Base-by-base conservation (phyloP, 2,113 vertebrate species). In the Oreochromis aureus region DNA sequence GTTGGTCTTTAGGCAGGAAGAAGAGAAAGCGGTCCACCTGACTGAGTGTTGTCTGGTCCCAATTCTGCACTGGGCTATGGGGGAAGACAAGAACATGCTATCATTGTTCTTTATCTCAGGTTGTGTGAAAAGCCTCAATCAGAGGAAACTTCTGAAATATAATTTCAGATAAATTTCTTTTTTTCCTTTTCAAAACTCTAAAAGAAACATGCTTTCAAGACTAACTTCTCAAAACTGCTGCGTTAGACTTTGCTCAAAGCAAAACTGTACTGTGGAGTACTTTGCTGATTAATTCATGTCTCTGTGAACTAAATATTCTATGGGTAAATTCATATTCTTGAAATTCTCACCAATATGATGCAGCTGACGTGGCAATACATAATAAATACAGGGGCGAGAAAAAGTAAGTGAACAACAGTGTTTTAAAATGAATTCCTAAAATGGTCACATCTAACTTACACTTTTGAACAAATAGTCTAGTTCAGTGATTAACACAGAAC, bases 11-110 rank as follows among this genome's bases (percentile, higher is more conserved):
- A 6, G 96, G 91, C 39, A 97, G 93, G 89, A 97, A 97, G 90
- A 97, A 96, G 53, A 97, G 78, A 56, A 97, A 95, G 2, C 96
- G 90, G 84, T 91, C 96, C 79, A 97, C 91, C 87, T 96, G 96
- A 81, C 93, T 94, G 61, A 97, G 84, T 3, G 91, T 96, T 11
- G 85, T 85, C 53, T 93, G 80, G 32, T 91, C 96, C 97, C 97
- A 97, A 61, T 61, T 93, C 63, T 87, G 80, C 2, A 94, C 92
- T 13, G 93, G 86, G 22, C 96, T 97, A 84, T 9, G 71, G 56
- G 63, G 44, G 83, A 66, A 88, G 30, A 94, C 1, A 34, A 46
- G 22, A 86, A 53, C 4, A 36, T 12, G 11, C 27, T 5, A 55
- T 53, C 41, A 44, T 19, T 16, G 32, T 69, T 61, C 71, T 51